These are phyloP conservation scores for Parus major DNA, from an alignment of 2,113 vertebrate species.

Conservation along the genomic window DNA sequence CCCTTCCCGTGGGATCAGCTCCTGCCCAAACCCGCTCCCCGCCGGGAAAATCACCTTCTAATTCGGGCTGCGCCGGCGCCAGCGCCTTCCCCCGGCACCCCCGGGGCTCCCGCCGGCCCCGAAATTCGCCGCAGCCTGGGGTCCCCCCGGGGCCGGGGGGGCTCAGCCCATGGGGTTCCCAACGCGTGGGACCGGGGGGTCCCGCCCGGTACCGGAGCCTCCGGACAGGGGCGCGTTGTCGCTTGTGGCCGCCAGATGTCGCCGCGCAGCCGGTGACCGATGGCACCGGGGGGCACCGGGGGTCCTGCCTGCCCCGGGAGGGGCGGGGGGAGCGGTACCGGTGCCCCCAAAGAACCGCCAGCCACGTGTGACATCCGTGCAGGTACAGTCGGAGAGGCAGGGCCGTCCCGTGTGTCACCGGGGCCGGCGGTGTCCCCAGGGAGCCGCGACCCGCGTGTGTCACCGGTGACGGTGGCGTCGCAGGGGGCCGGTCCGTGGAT, in stretches of 20 bases:
- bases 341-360: neutral
- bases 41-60: slow-evolving; percentile 72
- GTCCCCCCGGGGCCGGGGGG: neutral
- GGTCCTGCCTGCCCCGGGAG: neutral
- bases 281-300: neutral
- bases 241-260: neutral
- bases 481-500: neutral
- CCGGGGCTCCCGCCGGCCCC: neutral
- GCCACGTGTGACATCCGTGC: neutral
- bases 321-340: neutral
- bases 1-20: neutral
- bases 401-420: neutral
- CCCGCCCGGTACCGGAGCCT: neutral
- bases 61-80: slow-evolving; percentile 55
- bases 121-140: neutral
- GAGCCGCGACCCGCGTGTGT: neutral
- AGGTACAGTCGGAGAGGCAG: neutral
- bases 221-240: neutral
- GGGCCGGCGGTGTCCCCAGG: neutral
- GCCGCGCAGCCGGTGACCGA: neutral
- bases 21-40: slow-evolving; percentile 41
- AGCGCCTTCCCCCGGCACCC: neutral
- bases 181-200: neutral
- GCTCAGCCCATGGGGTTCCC: neutral
- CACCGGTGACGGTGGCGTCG: neutral